Conservation (phyloP, 2,797 vertebrate genomes). For the Monodelphis domestica region DNA sequence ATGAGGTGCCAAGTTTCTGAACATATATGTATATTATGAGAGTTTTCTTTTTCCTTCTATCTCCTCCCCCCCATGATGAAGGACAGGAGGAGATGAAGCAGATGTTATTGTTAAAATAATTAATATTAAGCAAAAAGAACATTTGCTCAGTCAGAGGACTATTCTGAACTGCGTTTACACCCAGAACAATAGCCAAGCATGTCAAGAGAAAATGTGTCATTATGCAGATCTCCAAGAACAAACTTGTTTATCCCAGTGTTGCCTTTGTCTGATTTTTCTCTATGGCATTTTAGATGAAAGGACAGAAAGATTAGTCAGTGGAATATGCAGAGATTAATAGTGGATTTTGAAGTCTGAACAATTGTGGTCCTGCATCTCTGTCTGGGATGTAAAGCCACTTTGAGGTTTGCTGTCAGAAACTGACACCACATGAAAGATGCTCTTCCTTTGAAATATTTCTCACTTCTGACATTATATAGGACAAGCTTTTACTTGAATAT, state of each 20-base stretch:
- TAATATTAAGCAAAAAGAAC: not conserved
- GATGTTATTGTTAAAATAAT: not conserved
- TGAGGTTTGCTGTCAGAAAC: not conserved
- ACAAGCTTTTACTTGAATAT: constrained; percentile 37
- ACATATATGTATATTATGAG: not conserved
- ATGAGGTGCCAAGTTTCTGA: not conserved
- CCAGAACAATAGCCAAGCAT: not conserved
- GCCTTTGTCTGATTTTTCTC: not conserved
- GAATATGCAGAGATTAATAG: not conserved
- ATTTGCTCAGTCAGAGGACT: not conserved
- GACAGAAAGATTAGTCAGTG: not conserved
- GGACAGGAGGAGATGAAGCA: not conserved
- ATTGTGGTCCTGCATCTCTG: accelerated
- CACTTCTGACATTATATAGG: not conserved
- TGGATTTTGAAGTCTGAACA: not conserved
- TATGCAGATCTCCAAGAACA: not conserved
- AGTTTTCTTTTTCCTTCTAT: not conserved
- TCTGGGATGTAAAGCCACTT: not conserved
- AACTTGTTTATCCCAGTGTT: not conserved
- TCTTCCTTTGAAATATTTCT: not conserved
- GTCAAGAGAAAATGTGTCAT: constrained; percentile 3
- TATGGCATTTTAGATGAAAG: not conserved
- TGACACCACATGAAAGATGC: not conserved
- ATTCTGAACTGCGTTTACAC: not conserved
- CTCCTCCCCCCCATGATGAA: not conserved